Base-by-base conservation (phyloP, 2,113 vertebrate genomes). In the Ctenodactylus gundi region DNA sequence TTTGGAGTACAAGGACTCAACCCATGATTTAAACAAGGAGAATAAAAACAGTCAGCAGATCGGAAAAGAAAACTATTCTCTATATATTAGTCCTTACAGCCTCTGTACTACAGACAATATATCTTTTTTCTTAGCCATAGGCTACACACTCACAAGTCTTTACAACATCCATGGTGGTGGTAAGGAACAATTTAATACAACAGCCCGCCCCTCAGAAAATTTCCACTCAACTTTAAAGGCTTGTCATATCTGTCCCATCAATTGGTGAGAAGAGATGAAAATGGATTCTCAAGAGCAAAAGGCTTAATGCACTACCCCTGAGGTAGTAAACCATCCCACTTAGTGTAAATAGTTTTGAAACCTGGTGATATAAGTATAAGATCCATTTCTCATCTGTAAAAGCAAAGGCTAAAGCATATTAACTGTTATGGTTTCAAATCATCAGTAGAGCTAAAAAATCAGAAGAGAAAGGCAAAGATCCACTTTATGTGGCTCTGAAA, bases 301-400 rank as follows among this genome's bases (percentile, higher is more conserved):
- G 95, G 95, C 96, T 97, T 97, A 98, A 96, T 96, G 96, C 89
- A 97, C 96, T 97, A 98, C 91, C 97, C 97, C 96, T 95, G 94
- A 96, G 97, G 96, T 97, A 97, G 96, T 96, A 96, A 96, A 97
- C 95, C 95, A 97, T 80, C 95, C 89, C 76, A 89, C 55, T 97
- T 95, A 97, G 96, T 93, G 96, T 85, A 96, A 96, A 97, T 93
- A 91, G 95, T 96, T 88, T 96, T 86, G 85, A 93, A 84, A 94
- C 93, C 23, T 92, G 85, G 94, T 95, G 73, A 96, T 97, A 83
- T 94, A 97, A 96, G 94, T 96, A 95, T 95, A 92, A 75, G 95
- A 95, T 93, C 95, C 88, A 53, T 92, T 96, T 94, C 97, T 95
- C 18, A 0, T 92, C 87, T 62, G 53, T 92, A 96, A 95, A 97